These are phyloP conservation scores for Cyphomyrmex costatus DNA, from an alignment of 1,140 invertebrate genomes.

Conservation along the genomic window DNA sequence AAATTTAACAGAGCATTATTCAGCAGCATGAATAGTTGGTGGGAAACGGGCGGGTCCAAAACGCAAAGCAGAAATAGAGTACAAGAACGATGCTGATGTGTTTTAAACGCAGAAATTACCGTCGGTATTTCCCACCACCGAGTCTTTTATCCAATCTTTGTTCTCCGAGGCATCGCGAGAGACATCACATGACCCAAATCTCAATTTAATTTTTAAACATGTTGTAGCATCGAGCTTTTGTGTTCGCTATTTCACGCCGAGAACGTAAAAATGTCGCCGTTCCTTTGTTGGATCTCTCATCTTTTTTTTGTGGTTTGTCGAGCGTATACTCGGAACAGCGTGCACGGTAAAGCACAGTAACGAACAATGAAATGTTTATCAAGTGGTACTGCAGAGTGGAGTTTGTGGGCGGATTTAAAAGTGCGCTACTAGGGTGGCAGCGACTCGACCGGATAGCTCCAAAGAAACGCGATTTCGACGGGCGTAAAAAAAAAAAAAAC, in stretches of 20 bases:
- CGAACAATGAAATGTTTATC: conserved; percentile 64
- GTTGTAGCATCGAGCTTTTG: not conserved
- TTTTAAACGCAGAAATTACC: conserved; percentile 77
- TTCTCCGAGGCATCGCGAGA: conserved; percentile 20
- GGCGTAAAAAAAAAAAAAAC: conserved; percentile 48
- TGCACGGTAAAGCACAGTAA: conserved; percentile 55
- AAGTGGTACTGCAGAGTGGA: conserved; percentile 39
- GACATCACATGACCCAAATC: conserved; percentile 52
- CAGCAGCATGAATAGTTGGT: conserved; percentile 57
- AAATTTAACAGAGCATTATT: conserved; percentile 69
- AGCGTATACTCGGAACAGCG: conserved; percentile 23
- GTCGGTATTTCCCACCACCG: conserved; percentile 52
- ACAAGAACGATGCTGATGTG: conserved; percentile 75
- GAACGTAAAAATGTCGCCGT: conserved; percentile 10
- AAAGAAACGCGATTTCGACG: conserved; percentile 59
- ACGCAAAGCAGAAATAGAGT: conserved; percentile 57
- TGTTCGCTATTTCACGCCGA: not conserved
- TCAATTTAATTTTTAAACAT: conserved; percentile 53
- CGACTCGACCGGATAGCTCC: conserved; percentile 35
- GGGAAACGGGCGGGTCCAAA: conserved; percentile 58
- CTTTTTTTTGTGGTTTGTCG: conserved; percentile 34
- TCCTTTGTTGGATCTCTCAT: not conserved
- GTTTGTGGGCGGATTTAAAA: conserved; percentile 52
- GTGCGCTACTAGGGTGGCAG: not conserved
- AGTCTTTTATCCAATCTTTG: conserved; percentile 35